Base-by-base conservation (phyloP, 2,113 vertebrate genomes). In the Pseudopipra pipra region DNA sequence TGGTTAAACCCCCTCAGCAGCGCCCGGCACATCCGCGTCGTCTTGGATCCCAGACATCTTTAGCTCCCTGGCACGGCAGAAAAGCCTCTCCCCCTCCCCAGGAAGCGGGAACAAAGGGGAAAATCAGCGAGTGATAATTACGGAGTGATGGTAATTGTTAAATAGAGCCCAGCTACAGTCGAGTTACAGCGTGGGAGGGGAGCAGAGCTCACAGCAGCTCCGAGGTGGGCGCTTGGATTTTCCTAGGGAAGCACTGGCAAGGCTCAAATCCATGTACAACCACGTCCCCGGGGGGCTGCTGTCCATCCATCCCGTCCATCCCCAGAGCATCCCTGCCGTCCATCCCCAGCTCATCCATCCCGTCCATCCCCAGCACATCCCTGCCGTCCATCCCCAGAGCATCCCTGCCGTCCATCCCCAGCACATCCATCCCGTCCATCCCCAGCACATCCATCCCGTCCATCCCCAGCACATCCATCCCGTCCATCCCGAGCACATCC, bases 41-140 rank as follows among this genome's bases (percentile, higher is more conserved):
- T 19, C 90, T 61, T 8, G 10, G 37, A n/a, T 33, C 67, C 0
- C 24, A 58, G 89, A 4, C 46, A 11, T 19, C 72, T 52, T 78
- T 37, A 56, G 65, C 59, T 85, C 75, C 33, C 73, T 54, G 58
- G 67, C 73, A 5, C 33, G 16, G 71, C 35, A 70, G 66, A 58
- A 52, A 47, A 61, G 19, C 79, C 35, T 67, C 52, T 66, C 28
- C 33, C 21, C 43, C 31, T 41, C 73, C 54, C 43, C 8, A 0
- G 55, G 37, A 35, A 80, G 51, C 4, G 10, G 37, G 55, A 39
- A 76, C 78, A 73, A 67, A 63, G 68, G 74, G 71, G 61, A 27
- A 65, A 87, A 85, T 51, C 65, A 72, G 77, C 44, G 66, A 65
- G 77, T 7, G 76, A 15, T 92, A 76, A 96, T 96, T 91, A 92